Percentiles rank a stretch among this genome's conserved stretches.
phyloP scores from a whole-genome alignment of 2,797 vertebrate genomes.

The Gouania willdenowi region DNA sequence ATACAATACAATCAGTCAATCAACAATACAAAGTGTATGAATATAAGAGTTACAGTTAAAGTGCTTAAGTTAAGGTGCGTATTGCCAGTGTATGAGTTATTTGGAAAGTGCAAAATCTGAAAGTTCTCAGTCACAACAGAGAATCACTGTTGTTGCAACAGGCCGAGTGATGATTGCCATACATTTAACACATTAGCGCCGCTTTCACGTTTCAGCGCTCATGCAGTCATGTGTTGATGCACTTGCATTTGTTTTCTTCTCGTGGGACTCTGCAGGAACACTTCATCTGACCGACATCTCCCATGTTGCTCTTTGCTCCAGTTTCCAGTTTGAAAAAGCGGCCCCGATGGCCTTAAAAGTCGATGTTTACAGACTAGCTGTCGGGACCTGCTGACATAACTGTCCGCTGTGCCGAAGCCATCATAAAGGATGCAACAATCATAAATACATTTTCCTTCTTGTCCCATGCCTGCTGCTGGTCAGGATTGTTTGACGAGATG shows the following conservation, averaged over 20 bases:
- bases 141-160: too few species aligned
- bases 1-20: too few species aligned
- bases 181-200: too few species aligned
- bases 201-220: neutral
- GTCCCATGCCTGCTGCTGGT: too few species aligned
- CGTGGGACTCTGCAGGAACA: neutral
- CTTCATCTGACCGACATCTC: conserved; percentile 5
- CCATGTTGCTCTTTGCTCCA: neutral
- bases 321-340: conserved; percentile 12
- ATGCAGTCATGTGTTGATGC: neutral
- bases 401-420: conserved; percentile 43
- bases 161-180: too few species aligned
- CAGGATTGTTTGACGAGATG: too few species aligned
- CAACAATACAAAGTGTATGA: too few species aligned
- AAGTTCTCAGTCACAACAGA: too few species aligned
- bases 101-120: too few species aligned
- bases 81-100: too few species aligned
- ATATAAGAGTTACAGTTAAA: too few species aligned
- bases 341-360: conserved; percentile 61
- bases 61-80: too few species aligned
- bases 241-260: neutral
- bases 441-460: conserved; percentile 60
- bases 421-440: conserved; percentile 52
- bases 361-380: conserved; percentile 64
- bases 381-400: conserved; percentile 59